phyloP scores from a whole-genome alignment of 2,888 invertebrate genomes.

The Melieria crassipennis region DNA sequence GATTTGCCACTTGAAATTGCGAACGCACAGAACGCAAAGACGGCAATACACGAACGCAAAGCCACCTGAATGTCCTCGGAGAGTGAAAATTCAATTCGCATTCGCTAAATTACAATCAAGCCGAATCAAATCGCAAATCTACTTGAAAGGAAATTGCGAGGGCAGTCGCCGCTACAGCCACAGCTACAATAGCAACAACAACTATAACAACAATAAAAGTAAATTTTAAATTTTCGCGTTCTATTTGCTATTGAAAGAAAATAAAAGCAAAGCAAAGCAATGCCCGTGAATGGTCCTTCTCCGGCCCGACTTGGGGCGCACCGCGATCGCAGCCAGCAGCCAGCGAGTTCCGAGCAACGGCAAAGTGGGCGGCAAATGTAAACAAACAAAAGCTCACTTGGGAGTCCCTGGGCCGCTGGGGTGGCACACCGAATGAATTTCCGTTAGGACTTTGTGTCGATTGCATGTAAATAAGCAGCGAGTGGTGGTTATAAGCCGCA shows the following conservation, averaged over 20 bases:
- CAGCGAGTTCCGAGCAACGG: neutral
- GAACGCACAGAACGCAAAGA: neutral
- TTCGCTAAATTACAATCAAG: too few species aligned
- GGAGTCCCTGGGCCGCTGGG: neutral
- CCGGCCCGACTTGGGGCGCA: too few species aligned
- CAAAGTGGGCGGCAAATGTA: neutral
- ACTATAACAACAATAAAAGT: neutral
- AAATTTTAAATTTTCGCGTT: neutral
- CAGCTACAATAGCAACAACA: slow-evolving; percentile 2
- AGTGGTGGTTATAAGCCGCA: neutral
- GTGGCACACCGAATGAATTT: neutral
- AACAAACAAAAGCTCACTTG: slow-evolving; percentile 12
- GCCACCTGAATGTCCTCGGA: neutral
- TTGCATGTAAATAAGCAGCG: neutral
- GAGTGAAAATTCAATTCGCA: slow-evolving; percentile 5
- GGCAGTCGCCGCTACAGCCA: neutral
- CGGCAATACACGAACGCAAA: neutral
- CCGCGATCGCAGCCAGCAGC: too few species aligned
- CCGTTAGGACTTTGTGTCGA: neutral
- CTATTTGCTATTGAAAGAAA: neutral
- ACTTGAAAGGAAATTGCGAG: neutral
- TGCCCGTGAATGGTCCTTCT: too few species aligned
- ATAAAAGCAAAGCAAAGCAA: too few species aligned
- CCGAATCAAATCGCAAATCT: neutral
- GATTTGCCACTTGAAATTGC: slow-evolving; percentile 13